Conservation (phyloP, 1,140 invertebrate species). For the Drosophila kanapiae region DNA sequence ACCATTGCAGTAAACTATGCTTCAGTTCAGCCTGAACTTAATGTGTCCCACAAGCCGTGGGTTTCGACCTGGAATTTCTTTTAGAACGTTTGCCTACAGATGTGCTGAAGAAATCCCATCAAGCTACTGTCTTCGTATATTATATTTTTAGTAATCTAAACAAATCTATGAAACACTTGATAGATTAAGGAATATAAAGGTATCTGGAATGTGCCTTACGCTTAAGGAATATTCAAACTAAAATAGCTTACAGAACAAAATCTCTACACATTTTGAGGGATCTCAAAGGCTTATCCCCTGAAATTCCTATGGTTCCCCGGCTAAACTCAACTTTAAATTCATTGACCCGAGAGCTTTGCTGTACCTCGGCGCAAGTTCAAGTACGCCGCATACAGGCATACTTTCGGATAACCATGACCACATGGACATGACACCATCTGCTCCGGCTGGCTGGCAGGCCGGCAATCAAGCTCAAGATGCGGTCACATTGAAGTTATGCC, state of each 20-base stretch:
- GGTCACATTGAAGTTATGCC: conserved; percentile 76
- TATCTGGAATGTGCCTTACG: neutral
- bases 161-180: too few relatives aligned
- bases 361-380: conserved; percentile 22
- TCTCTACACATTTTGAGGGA: too few relatives aligned
- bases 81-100: neutral
- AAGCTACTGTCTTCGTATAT: neutral
- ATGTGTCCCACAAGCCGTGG: neutral
- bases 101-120: neutral
- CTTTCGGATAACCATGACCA: conserved; percentile 15
- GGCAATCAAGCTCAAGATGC: conserved; percentile 59
- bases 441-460: conserved; percentile 31
- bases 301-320: neutral
- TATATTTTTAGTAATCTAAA: too few relatives aligned
- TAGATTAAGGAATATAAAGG: too few relatives aligned
- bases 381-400: conserved; percentile 1
- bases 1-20: neutral
- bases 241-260: neutral
- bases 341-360: conserved; percentile 4
- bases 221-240: neutral
- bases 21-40: neutral
- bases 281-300: neutral
- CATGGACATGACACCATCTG: conserved; percentile 43
- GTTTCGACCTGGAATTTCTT: neutral
- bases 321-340: conserved; percentile 1